Conservation (phyloP, 1,140 invertebrate species). For the Papilio dardanus region DNA sequence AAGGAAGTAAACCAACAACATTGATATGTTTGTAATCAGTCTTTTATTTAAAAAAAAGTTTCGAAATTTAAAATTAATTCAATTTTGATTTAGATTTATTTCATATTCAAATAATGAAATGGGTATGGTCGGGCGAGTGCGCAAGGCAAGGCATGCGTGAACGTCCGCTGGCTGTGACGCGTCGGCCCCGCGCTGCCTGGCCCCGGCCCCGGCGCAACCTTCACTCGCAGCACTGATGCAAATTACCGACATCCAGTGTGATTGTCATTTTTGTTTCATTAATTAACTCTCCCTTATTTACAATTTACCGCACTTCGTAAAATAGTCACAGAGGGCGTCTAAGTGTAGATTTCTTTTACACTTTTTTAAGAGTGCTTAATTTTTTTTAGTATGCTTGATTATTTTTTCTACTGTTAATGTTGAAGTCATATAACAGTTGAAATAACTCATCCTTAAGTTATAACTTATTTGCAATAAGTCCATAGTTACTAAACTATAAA, state of each 20-base stretch:
- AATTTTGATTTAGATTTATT: no score
- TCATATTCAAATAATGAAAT: constrained; percentile 41
- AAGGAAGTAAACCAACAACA: background rate
- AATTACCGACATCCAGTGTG: constrained; percentile 27
- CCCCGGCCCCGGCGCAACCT: background rate
- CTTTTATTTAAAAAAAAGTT: no score
- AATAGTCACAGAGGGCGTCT: background rate
- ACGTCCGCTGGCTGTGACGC: constrained; percentile 50
- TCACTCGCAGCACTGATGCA: constrained; percentile 34
- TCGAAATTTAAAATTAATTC: no score
- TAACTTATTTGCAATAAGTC: background rate
- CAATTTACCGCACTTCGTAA: background rate
- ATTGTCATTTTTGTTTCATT: constrained; percentile 36
- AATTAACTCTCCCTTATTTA: constrained; percentile 16
- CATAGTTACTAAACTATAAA: background rate
- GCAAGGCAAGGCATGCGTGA: constrained; percentile 61
- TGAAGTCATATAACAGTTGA: no score
- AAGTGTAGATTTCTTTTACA: background rate
- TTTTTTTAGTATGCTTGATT: no score
- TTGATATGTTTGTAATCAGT: no score
- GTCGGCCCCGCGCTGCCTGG: background rate
- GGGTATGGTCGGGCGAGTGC: constrained; percentile 40
- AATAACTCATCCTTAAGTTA: background rate
- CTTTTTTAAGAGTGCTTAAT: no score
- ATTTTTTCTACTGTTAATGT: no score